Percentiles rank a stretch among this genome's conserved stretches.
Evolutionary conservation across 1,140 invertebrate species (phyloP).

Genomic region (Cotesia vestalis): DNA sequence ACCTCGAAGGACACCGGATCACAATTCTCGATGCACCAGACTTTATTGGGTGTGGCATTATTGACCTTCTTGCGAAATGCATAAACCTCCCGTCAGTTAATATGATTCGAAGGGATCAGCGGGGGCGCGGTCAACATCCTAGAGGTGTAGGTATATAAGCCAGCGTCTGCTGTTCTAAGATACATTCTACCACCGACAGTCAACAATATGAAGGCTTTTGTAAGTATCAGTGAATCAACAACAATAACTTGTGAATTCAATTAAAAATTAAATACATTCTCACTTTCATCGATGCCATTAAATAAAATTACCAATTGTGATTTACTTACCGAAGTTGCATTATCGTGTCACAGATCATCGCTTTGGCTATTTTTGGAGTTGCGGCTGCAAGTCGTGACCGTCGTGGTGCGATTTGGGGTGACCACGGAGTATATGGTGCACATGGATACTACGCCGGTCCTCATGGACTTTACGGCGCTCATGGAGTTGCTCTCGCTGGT

Average conservation of each 20-base stretch:
- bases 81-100: constrained; percentile 58
- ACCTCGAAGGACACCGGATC: constrained; percentile 22
- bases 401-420: constrained; percentile 45
- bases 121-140: constrained; percentile 62
- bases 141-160: constrained; percentile 61
- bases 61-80: constrained; percentile 65
- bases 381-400: constrained; percentile 47
- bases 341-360: constrained; percentile 42
- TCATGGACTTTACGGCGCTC: constrained; percentile 49
- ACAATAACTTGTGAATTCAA: constrained; percentile 11
- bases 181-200: constrained; percentile 59
- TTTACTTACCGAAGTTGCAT: constrained; percentile 6
- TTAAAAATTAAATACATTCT: too few relatives aligned
- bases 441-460: constrained; percentile 40
- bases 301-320: neutral
- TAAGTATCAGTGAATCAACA: constrained; percentile 55
- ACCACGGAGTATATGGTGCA: constrained; percentile 37
- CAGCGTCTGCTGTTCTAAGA: constrained; percentile 46
- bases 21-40: constrained; percentile 41
- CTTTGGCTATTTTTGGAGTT: constrained; percentile 41
- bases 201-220: constrained; percentile 63
- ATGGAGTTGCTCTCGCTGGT: constrained; percentile 57
- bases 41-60: constrained; percentile 56
- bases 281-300: too few relatives aligned
- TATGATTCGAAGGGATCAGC: constrained; percentile 65